Evolutionary conservation across 1,140 invertebrate genomes (phyloP).

Genomic region (Heliconius hermathena): DNA sequence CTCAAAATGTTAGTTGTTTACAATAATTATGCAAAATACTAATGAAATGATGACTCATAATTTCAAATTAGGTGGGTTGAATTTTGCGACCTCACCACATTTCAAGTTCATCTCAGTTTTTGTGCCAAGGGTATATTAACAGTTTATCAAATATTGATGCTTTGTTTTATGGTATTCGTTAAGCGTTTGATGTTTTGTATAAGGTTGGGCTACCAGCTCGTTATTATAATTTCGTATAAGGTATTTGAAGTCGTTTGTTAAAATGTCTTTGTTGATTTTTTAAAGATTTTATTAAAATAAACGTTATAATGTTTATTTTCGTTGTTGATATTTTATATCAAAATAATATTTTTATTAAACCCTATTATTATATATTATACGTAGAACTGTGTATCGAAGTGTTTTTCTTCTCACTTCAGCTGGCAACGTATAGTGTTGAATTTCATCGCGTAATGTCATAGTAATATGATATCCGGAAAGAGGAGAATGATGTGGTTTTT

Average conservation of each 20-base stretch:
- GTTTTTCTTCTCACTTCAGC: no score
- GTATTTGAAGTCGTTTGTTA: background rate
- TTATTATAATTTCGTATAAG: background rate
- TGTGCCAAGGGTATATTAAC: constrained; percentile 27
- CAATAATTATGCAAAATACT: constrained; percentile 12
- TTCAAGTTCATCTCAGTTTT: constrained; percentile 18
- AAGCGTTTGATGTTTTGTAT: background rate
- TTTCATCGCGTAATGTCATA: no score
- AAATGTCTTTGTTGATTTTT: constrained; percentile 14
- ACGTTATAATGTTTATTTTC: background rate
- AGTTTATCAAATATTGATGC: constrained; percentile 19
- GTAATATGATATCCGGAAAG: no score
- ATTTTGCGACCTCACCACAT: constrained; percentile 18
- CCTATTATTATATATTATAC: no score
- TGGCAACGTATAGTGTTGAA: no score
- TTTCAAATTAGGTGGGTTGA: constrained; percentile 26
- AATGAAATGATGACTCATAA: background rate
- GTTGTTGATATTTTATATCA: background rate
- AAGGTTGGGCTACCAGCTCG: background rate
- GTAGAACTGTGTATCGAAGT: background rate
- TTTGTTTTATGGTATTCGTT: constrained; percentile 4
- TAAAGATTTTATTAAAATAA: background rate
- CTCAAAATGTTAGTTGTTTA: background rate
- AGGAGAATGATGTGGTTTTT: no score
- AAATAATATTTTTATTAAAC: no score